Conservation (phyloP, 2,113 vertebrate species). For the Rallus limicola region DNA sequence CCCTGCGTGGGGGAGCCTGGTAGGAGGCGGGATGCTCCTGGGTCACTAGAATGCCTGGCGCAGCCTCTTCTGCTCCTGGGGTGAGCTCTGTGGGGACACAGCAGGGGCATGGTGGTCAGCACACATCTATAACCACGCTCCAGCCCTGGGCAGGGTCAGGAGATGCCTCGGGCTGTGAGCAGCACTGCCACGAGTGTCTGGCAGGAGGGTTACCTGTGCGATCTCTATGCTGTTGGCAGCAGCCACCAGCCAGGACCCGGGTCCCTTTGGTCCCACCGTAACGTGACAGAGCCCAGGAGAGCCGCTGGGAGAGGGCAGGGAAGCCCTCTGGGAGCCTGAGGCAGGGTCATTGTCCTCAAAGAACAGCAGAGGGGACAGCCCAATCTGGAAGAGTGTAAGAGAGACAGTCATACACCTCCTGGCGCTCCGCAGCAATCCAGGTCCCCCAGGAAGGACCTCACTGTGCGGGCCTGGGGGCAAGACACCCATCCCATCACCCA, state of each 20-base stretch:
- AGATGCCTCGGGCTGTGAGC: background rate
- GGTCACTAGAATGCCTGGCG: background rate
- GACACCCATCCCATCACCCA: background rate
- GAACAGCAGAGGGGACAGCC: constrained; percentile 88
- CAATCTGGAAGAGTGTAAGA: constrained; percentile 76
- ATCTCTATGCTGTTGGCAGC: constrained; percentile 31
- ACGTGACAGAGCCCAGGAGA: constrained; percentile 61
- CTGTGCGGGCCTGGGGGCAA: background rate
- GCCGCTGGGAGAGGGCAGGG: background rate
- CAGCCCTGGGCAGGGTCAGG: too few relatives aligned
- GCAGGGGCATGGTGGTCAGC: background rate
- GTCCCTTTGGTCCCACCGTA: constrained; percentile 67
- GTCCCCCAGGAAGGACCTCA: background rate
- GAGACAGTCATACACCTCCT: rapidly evolving
- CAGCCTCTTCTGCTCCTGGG: background rate
- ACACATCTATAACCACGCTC: background rate
- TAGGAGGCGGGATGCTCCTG: background rate
- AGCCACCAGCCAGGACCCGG: constrained; percentile 76
- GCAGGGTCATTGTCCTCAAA: constrained; percentile 58
- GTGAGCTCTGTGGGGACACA: background rate
- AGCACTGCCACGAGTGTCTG: background rate
- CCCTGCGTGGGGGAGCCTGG: background rate
- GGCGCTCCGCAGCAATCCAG: background rate
- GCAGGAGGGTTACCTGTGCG: background rate
- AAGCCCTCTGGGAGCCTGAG: background rate